Evolutionary conservation across 1,140 invertebrate genomes (phyloP).

Genomic region (Babylonia areolata): DNA sequence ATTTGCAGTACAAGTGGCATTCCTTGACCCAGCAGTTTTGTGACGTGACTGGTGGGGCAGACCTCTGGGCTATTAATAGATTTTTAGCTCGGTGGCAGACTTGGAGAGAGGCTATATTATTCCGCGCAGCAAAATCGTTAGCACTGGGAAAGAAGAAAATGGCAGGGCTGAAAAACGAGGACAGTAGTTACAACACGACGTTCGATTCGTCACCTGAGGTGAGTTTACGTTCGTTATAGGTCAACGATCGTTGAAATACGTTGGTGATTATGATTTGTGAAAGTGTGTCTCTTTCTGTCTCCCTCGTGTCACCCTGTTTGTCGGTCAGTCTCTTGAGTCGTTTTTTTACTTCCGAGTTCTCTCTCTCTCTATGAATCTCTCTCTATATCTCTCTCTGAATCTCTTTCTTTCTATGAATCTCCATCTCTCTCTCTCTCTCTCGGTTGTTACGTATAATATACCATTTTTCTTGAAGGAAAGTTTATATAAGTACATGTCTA

Average conservation of each 20-base stretch:
- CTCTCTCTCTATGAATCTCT: slow-evolving; percentile 9
- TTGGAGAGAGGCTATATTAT: not conserved
- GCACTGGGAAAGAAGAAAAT: too few relatives aligned
- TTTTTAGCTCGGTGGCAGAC: not conserved
- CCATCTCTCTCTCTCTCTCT: slow-evolving; percentile 17
- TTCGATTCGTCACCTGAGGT: too few relatives aligned
- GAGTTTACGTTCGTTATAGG: too few relatives aligned
- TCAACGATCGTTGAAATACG: not conserved
- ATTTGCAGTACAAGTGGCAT: too few relatives aligned
- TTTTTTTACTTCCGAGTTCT: not conserved
- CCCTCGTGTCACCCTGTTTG: not conserved
- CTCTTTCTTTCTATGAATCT: slow-evolving; percentile 20
- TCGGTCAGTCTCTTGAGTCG: not conserved
- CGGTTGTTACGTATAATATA: too few relatives aligned
- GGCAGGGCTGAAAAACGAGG: not conserved
- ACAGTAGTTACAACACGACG: not conserved
- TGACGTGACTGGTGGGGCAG: not conserved
- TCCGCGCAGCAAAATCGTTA: not conserved
- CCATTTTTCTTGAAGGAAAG: too few relatives aligned
- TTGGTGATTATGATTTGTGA: not conserved
- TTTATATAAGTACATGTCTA: too few relatives aligned
- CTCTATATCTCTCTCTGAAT: not conserved
- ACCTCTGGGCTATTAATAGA: not conserved
- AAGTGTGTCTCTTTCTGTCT: not conserved
- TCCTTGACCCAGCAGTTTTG: too few relatives aligned